A percentile compares a stretch with the other conserved stretches of the same genome.
phyloP scores from a whole-genome alignment of 2,113 vertebrate genomes.

The Podiceps cristatus region DNA sequence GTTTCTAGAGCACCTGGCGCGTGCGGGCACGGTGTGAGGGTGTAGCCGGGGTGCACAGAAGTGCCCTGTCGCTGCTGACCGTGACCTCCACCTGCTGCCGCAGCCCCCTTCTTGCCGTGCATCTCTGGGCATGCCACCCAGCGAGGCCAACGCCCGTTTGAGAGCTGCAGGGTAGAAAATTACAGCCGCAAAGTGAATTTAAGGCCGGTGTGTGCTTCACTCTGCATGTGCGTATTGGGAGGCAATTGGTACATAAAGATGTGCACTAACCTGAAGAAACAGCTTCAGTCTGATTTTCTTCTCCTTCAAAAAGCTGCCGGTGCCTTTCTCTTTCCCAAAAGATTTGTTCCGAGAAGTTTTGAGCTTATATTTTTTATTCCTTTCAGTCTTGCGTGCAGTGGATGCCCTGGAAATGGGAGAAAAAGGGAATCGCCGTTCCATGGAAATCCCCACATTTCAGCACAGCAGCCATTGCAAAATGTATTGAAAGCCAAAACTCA shows the following conservation, averaged over 20 bases:
- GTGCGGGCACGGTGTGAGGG: fast-evolving
- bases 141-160: fast-evolving
- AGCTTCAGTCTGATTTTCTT: not conserved
- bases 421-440: not conserved
- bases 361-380: not conserved
- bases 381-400: not conserved
- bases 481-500: not conserved
- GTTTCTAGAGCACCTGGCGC: fast-evolving
- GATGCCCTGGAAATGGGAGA: not conserved
- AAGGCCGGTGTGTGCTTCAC: not conserved
- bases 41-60: not conserved
- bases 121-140: fast-evolving
- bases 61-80: fast-evolving
- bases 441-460: not conserved
- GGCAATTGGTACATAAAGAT: not conserved
- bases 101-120: not conserved
- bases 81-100: not conserved
- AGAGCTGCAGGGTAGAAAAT: not conserved
- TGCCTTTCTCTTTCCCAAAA: not conserved
- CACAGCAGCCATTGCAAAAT: not conserved
- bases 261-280: not conserved
- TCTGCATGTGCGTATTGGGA: fast-evolving
- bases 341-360: not conserved
- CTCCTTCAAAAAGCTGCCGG: not conserved
- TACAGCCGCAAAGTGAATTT: not conserved